Conservation (phyloP, 2,797 vertebrate species). For the Argentina silus region DNA sequence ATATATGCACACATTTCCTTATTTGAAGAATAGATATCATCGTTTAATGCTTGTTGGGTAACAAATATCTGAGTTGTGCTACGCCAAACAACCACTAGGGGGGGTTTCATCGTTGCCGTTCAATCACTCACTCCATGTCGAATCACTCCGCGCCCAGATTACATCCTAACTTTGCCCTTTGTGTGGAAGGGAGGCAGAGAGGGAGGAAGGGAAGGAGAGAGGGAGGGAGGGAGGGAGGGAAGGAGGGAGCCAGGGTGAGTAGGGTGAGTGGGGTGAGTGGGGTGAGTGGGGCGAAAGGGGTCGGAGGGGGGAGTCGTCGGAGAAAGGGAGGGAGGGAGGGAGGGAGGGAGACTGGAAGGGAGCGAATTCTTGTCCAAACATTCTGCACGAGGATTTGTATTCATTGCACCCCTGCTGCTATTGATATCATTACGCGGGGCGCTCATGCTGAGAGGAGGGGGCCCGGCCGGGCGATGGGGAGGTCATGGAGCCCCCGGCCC, state of each 20-base stretch:
- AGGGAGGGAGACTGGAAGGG: slow-evolving; percentile 53
- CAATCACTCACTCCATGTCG: slow-evolving; percentile 49
- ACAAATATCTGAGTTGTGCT: not conserved
- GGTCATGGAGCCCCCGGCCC: slow-evolving; percentile 77
- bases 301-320: not conserved
- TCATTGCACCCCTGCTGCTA: slow-evolving; percentile 86
- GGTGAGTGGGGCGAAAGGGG: slow-evolving; percentile 11
- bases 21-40: no score
- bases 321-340: slow-evolving; percentile 46
- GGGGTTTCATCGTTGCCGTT: slow-evolving; percentile 59
- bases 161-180: slow-evolving; percentile 56
- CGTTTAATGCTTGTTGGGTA: no score
- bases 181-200: slow-evolving; percentile 56
- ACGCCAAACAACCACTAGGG: slow-evolving; percentile 44
- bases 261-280: not conserved
- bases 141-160: slow-evolving; percentile 55
- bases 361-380: slow-evolving; percentile 87
- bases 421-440: slow-evolving; percentile 88
- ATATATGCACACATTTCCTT: no score
- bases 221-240: slow-evolving; percentile 36
- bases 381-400: slow-evolving; percentile 87
- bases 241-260: slow-evolving; percentile 53
- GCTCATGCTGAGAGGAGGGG: slow-evolving; percentile 78
- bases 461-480: slow-evolving; percentile 67
- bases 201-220: slow-evolving; percentile 48